Percentiles rank a stretch among this genome's conserved stretches.
Evolutionary conservation across 2,888 invertebrate genomes (phyloP).

Genomic region (Conistra vaccinii): DNA sequence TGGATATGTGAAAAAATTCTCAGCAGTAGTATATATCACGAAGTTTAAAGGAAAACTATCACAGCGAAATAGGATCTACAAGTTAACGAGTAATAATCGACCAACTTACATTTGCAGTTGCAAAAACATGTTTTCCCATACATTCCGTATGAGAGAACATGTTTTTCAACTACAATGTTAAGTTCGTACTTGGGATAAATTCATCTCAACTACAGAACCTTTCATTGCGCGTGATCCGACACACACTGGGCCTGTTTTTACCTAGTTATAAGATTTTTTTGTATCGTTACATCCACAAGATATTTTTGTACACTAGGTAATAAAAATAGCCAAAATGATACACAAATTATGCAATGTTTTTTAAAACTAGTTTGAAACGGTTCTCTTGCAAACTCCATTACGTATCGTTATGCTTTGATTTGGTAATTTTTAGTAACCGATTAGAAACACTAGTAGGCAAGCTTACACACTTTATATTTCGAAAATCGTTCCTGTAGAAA

Average conservation of each 20-base stretch:
- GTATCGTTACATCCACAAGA: background rate
- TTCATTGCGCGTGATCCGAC: too few relatives aligned
- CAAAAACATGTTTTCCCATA: too few relatives aligned
- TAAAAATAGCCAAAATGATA: conserved; percentile 13
- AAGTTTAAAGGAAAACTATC: too few relatives aligned
- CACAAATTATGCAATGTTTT: conserved; percentile 50
- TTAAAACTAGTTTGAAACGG: conserved; percentile 43
- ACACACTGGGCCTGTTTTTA: background rate
- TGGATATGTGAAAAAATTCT: too few relatives aligned
- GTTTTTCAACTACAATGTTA: too few relatives aligned
- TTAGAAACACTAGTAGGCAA: conserved; percentile 34
- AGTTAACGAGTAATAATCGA: too few relatives aligned
- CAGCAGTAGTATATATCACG: too few relatives aligned
- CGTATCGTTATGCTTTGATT: conserved; percentile 49
- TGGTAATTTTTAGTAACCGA: conserved; percentile 45
- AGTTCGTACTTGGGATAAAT: too few relatives aligned
- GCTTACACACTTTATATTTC: conserved; percentile 7
- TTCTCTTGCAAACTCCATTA: conserved; percentile 45
- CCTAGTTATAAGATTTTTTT: background rate
- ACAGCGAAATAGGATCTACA: too few relatives aligned
- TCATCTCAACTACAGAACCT: too few relatives aligned
- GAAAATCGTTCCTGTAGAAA: conserved; percentile 5
- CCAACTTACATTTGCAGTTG: too few relatives aligned
- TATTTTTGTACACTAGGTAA: background rate
- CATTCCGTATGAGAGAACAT: too few relatives aligned